A percentile compares a stretch with the other conserved stretches of the same genome.
Evolutionary conservation across 2,888 invertebrate species (phyloP).

Genomic region (Acrocyrtus sp.): DNA sequence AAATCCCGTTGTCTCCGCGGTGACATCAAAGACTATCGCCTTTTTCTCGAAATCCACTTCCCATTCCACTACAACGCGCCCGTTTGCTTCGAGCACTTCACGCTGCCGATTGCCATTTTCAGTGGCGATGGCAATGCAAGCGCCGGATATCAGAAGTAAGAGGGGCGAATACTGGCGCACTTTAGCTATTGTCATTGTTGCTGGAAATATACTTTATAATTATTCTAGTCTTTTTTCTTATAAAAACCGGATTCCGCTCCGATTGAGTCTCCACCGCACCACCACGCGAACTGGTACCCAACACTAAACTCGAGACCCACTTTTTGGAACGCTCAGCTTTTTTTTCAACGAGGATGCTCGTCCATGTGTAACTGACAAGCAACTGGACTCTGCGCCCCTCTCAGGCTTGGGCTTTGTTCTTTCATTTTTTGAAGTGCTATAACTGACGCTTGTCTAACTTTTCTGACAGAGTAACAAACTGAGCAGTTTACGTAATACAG

Average conservation of each 20-base stretch:
- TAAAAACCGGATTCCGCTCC: no score
- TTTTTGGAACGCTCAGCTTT: no score
- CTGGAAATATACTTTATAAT: not conserved
- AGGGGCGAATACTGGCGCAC: not conserved
- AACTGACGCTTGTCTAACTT: no score
- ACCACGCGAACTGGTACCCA: no score
- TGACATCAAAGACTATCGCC: slow-evolving; percentile 50
- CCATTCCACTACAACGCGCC: slow-evolving; percentile 56
- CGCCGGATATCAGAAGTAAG: no score
- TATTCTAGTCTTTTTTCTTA: not conserved
- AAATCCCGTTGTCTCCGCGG: slow-evolving; percentile 53
- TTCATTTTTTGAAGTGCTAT: no score
- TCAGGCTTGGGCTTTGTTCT: no score
- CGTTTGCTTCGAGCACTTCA: slow-evolving; percentile 54
- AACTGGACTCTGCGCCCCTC: slow-evolving; percentile 20
- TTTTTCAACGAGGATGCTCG: slow-evolving; percentile 2
- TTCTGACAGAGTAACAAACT: no score
- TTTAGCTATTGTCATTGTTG: not conserved
- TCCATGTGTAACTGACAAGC: slow-evolving; percentile 24
- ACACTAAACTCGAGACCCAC: no score
- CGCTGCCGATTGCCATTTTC: slow-evolving; percentile 31
- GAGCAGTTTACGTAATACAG: no score
- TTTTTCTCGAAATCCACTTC: slow-evolving; percentile 48
- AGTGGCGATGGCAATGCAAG: not conserved
- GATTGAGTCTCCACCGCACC: no score